Evolutionary conservation across 2,797 vertebrate species (phyloP).

Genomic region (Eremophila alpestris): DNA sequence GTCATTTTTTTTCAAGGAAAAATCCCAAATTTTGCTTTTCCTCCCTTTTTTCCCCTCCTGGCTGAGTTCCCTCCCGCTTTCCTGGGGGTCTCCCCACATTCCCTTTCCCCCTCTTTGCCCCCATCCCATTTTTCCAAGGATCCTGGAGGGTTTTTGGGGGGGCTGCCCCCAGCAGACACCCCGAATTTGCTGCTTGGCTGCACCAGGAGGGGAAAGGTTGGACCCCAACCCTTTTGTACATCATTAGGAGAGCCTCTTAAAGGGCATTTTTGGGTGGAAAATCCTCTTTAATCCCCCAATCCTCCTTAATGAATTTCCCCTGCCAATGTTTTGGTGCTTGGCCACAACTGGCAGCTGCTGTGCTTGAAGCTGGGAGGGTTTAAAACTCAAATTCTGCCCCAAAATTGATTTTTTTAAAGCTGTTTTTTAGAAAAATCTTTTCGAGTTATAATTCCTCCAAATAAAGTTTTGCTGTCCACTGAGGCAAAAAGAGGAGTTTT

Average conservation of each 20-base stretch:
- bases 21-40: background rate
- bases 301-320: slow-evolving; percentile 28
- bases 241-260: background rate
- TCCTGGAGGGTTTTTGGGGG: background rate
- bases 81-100: background rate
- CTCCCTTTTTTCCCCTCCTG: background rate
- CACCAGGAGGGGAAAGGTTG: background rate
- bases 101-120: too few species aligned
- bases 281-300: slow-evolving; percentile 36
- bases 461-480: accelerated
- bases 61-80: background rate
- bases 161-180: background rate
- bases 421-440: background rate
- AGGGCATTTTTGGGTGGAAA: background rate
- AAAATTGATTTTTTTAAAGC: background rate
- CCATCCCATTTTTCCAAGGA: background rate
- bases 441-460: background rate
- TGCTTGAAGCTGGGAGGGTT: background rate
- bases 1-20: background rate
- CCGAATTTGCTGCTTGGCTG: background rate
- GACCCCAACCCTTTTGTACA: background rate
- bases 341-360: background rate
- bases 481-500: background rate
- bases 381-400: background rate
- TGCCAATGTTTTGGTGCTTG: background rate